A percentile compares a stretch with the other conserved stretches of the same genome.
phyloP scores from a whole-genome alignment of 2,113 vertebrate species.

The Hippocampus guttulatus region DNA sequence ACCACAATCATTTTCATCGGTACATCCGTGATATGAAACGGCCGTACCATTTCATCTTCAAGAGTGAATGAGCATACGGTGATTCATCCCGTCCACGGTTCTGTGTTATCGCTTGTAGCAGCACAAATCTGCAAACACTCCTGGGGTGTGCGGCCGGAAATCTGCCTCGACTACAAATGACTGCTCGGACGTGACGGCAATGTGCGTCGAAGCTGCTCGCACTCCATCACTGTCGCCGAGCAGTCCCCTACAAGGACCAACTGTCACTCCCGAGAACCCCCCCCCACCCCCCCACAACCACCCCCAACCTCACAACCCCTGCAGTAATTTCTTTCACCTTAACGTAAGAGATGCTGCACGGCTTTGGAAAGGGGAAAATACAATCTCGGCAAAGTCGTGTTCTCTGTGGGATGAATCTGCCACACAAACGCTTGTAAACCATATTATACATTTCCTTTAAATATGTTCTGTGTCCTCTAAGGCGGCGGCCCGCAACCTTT shows the following conservation, averaged over 20 bases:
- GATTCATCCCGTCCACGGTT: not conserved
- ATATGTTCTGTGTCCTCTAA: not conserved
- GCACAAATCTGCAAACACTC: constrained; percentile 16
- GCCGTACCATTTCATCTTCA: not conserved
- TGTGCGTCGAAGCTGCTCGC: constrained; percentile 14
- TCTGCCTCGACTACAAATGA: constrained; percentile 11
- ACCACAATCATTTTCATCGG: not conserved
- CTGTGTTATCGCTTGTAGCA: constrained; percentile 10
- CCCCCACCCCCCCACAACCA: not conserved
- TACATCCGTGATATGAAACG: not conserved
- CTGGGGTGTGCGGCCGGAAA: constrained; percentile 2
- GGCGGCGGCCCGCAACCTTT: too few relatives aligned
- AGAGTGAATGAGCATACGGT: constrained; percentile 1
- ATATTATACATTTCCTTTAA: not conserved
- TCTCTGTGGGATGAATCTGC: constrained; percentile 12
- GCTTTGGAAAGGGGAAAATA: not conserved
- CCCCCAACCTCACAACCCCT: not conserved
- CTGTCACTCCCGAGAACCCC: constrained; percentile 37
- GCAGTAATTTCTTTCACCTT: not conserved
- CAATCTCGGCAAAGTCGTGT: not conserved
- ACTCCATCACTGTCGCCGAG: constrained; percentile 50
- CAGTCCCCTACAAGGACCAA: constrained; percentile 43
- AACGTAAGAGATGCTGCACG: not conserved
- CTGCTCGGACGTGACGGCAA: constrained; percentile 14
- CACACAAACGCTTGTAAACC: constrained; percentile 11